These are phyloP conservation scores for Hyalella azteca DNA, from an alignment of 2,888 invertebrate species.

Conservation along the genomic window DNA sequence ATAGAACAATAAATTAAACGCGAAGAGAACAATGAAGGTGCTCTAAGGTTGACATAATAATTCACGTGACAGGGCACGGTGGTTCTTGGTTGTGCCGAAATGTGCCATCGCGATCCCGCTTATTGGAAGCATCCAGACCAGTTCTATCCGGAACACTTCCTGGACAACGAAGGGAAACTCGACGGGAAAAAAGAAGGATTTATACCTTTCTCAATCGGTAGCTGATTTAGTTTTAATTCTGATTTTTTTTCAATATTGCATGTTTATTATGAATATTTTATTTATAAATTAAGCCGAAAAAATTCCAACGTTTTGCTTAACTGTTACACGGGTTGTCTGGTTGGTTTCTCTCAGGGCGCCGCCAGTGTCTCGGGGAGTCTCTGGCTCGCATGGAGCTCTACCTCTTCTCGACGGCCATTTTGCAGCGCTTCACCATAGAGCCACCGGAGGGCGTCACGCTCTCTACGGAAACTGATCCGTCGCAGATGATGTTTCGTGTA, in stretches of 20 bases:
- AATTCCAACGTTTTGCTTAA: no score
- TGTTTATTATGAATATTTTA: no score
- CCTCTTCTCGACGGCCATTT: constrained; percentile 29
- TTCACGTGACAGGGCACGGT: neutral
- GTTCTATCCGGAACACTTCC: neutral
- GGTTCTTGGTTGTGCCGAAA: neutral
- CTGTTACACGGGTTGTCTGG: no score
- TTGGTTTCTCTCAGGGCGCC: constrained; percentile 23
- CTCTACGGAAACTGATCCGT: neutral
- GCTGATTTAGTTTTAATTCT: no score
- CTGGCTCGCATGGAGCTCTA: constrained; percentile 50
- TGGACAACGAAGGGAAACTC: neutral
- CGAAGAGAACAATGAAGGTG: no score
- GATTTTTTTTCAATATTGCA: no score
- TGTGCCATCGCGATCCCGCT: neutral
- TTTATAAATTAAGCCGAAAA: no score
- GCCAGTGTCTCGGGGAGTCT: constrained; percentile 42
- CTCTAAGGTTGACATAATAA: no score
- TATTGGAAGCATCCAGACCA: neutral
- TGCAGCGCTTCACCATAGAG: constrained; percentile 42
- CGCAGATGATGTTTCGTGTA: neutral
- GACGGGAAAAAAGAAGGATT: neutral
- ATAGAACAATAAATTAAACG: no score
- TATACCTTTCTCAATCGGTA: neutral
- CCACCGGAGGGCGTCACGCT: constrained; percentile 34